phyloP scores from a whole-genome alignment of 2,888 invertebrate genomes.

The Axea sp. region DNA sequence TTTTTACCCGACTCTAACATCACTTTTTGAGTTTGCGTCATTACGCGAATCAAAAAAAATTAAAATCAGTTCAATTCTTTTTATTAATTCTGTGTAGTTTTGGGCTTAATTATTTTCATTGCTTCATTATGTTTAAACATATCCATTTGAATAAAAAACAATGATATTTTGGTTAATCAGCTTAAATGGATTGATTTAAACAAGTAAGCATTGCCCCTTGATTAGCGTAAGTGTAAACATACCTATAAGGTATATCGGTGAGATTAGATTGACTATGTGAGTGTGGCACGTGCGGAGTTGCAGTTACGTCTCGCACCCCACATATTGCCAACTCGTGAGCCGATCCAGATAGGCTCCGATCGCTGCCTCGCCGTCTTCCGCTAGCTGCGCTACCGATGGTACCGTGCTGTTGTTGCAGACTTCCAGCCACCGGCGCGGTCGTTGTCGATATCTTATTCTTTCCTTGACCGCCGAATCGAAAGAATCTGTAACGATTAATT shows the following conservation, averaged over 20 bases:
- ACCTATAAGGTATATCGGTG: constrained; percentile 92
- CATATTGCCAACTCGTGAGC: constrained; percentile 90
- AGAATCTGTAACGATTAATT: constrained; percentile 90
- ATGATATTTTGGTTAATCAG: not conserved
- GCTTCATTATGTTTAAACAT: too few relatives aligned
- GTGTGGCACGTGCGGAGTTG: constrained; percentile 85
- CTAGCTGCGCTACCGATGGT: constrained; percentile 72
- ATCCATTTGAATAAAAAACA: too few relatives aligned
- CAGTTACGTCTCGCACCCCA: constrained; percentile 82
- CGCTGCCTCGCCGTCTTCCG: constrained; percentile 87
- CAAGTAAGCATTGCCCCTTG: not conserved
- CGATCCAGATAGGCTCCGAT: constrained; percentile 90
- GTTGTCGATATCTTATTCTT: constrained; percentile 89
- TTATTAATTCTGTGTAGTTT: too few relatives aligned
- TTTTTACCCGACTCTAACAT: constrained; percentile 10
- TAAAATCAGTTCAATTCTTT: constrained; percentile 4
- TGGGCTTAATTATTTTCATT: not conserved
- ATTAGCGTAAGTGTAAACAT: constrained; percentile 59
- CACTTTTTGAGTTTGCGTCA: constrained; percentile 12
- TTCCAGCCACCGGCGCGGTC: constrained; percentile 80
- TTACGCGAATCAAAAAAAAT: constrained; percentile 1
- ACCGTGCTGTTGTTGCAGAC: constrained; percentile 76
- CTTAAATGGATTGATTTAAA: constrained; percentile 13
- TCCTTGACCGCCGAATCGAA: constrained; percentile 92
- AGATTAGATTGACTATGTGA: constrained; percentile 95